These are phyloP conservation scores for Cephus pulcher DNA, from an alignment of 2,888 invertebrate species.

Conservation along the genomic window DNA sequence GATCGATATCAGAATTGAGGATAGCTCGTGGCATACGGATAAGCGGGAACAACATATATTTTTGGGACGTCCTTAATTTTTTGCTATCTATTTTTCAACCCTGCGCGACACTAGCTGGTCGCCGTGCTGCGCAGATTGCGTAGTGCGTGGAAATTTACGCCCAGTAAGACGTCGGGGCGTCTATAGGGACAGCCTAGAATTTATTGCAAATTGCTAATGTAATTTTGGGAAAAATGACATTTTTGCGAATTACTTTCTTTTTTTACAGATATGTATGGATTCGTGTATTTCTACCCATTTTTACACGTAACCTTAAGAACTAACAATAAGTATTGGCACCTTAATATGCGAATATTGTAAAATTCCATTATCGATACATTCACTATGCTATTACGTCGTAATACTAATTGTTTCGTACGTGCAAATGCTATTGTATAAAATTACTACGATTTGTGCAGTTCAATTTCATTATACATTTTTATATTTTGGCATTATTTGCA, in stretches of 20 bases:
- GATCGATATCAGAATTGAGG: not conserved
- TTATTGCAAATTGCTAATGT: not conserved
- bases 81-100: not conserved
- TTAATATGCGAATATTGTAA: not conserved
- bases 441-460: not conserved
- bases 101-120: too few relatives aligned
- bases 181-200: not conserved
- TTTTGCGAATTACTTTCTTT: not conserved
- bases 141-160: not conserved
- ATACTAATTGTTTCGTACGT: not conserved
- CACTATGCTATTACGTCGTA: not conserved
- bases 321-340: not conserved
- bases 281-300: not conserved
- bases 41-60: not conserved
- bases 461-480: not conserved
- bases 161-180: not conserved
- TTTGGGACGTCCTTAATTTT: not conserved
- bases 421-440: slow-evolving; percentile 5
- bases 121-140: too few relatives aligned
- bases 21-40: not conserved
- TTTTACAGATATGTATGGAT: not conserved
- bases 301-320: not conserved
- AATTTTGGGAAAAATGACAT: not conserved
- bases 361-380: not conserved
- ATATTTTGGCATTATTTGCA: not conserved